Conservation (phyloP, 2,797 vertebrate species). For the Sebastes jordani region DNA sequence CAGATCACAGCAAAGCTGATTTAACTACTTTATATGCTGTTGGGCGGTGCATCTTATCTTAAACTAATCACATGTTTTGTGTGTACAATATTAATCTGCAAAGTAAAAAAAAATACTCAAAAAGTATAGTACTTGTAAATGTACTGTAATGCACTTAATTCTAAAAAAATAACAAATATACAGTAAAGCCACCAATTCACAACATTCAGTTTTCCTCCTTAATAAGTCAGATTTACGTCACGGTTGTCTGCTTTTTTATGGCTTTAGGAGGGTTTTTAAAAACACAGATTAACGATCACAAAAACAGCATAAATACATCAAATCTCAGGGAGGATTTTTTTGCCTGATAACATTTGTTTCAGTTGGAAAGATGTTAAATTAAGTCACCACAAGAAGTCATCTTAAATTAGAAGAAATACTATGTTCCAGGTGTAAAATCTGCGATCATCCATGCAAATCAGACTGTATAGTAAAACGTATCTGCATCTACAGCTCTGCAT, state of each 20-base stretch:
- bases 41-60: too few relatives aligned
- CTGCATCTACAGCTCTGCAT: background rate
- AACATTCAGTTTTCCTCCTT: background rate
- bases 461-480: background rate
- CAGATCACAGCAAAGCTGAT: background rate
- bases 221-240: slow-evolving; percentile 5
- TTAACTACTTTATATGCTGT: background rate
- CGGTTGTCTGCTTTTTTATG: background rate
- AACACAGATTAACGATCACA: background rate
- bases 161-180: background rate
- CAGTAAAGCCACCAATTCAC: background rate
- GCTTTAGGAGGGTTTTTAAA: background rate
- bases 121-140: background rate
- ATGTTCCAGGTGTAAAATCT: slow-evolving; percentile 1
- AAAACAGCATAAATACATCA: background rate
- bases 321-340: background rate
- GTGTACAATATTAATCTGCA: background rate
- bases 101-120: background rate
- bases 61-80: background rate
- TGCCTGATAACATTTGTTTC: background rate
- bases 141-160: too few relatives aligned
- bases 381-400: background rate
- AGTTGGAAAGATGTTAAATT: background rate
- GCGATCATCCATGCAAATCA: slow-evolving; percentile 2
- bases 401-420: background rate